Conservation (phyloP, 2,888 invertebrate genomes). For the Volucella zonaria region DNA sequence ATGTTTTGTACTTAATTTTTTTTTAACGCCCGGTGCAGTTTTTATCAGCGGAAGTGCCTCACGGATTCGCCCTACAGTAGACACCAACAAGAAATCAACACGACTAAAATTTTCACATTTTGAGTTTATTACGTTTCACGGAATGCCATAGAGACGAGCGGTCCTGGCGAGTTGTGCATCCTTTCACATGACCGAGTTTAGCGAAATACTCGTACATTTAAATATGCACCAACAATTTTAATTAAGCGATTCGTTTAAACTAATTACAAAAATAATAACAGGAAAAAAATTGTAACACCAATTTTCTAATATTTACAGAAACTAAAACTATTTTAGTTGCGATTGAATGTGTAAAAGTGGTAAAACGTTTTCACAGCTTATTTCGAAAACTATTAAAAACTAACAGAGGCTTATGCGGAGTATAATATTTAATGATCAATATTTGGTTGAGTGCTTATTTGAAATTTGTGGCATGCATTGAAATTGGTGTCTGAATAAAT, state of each 20-base stretch:
- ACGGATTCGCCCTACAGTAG: background rate
- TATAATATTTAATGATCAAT: conserved; percentile 25
- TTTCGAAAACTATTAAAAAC: conserved; percentile 33
- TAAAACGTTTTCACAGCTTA: conserved; percentile 4
- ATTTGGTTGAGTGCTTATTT: conserved; percentile 35
- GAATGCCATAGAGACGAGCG: background rate
- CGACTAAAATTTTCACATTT: conserved; percentile 44
- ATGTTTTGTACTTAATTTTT: conserved; percentile 4
- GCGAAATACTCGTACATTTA: conserved; percentile 1
- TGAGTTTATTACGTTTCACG: conserved; percentile 26
- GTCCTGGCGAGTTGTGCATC: background rate
- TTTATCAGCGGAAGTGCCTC: background rate
- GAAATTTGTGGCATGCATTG: conserved; percentile 17
- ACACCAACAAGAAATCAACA: background rate
- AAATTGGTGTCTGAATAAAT: background rate
- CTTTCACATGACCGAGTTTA: conserved; percentile 22
- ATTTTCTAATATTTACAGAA: no score
- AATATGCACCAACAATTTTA: conserved; percentile 8
- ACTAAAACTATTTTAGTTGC: no score
- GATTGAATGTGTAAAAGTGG: no score
- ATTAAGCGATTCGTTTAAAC: conserved; percentile 50
- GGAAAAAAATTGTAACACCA: no score
- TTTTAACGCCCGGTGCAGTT: background rate
- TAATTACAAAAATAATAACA: conserved; percentile 33
- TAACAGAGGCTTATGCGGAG: background rate